Evolutionary conservation across 1,140 invertebrate genomes (phyloP), one percentile per base, ranked within the genome.

Genomic region (Forficula auricularia): DNA sequence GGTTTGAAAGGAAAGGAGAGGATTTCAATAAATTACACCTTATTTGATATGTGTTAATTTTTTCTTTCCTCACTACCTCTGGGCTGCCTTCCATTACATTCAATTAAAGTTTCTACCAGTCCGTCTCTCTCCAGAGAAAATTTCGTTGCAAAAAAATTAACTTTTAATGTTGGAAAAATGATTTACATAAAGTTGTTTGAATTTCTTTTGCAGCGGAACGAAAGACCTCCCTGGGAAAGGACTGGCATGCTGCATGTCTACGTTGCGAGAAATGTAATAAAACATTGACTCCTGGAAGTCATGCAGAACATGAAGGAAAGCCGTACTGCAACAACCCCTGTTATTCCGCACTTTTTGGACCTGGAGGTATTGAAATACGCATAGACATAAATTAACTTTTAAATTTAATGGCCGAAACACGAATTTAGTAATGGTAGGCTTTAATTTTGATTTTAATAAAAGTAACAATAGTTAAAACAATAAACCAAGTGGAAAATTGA

Each of bases 231-330:
- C 56, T 84, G 36, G 80, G 81, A 3, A 83, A 83, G 57, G 80
- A 84, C 55, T 85, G 80, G 80, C 82, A 84, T 50, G 60, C 72
- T 6, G 65, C 64, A 9, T 84, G 82, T 57, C 58, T 85, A 38
- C 67, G 70, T 44, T 84, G 81, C 56, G 75, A 76, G 55, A 81
- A 82, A 57, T 84, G 81, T 55, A 79, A 77, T 55, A 84, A 83
- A 57, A 82, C 77, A 0, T 57, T 85, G 19, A 70, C 73, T 16
- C 71, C 77, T 2, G 80, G 81, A 10, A 66, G 65, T 22, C 77
- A 83, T 57, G 66, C 73, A 8, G 73, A 84, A 61, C 77, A 79
- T 50, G 77, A 82, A 36, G 75, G 76, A 39, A 80, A 81, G 53
- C 80, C 81, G 2, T 84, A 82, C 55, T 84, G 81, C 55, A 69